A percentile compares a stretch with the other conserved stretches of the same genome.
phyloP scores from a whole-genome alignment of 2,113 vertebrate genomes.

The Petrocephalus microphthalmus region DNA sequence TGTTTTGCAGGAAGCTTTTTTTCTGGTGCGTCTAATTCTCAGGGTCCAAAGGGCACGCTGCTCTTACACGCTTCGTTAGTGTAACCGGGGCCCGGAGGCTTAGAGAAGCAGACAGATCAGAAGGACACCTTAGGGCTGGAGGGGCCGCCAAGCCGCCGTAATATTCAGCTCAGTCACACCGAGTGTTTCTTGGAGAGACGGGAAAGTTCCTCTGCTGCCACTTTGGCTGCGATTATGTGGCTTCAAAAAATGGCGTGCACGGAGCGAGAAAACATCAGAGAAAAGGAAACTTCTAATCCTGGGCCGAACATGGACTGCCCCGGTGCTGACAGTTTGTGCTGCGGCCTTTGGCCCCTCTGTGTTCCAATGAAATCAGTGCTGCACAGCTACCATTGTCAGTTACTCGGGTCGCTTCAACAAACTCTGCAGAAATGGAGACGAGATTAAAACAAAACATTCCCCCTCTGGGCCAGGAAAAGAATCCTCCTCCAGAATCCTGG shows the following conservation, averaged over 20 bases:
- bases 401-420: not conserved
- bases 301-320: not conserved
- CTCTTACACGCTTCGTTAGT: not conserved
- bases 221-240: not conserved
- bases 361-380: not conserved
- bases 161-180: not conserved
- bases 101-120: not conserved
- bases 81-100: not conserved
- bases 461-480: not conserved
- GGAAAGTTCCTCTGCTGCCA: not conserved
- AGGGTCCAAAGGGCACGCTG: not conserved
- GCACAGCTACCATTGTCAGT: not conserved
- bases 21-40: not conserved
- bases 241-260: not conserved
- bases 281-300: not conserved
- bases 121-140: not conserved
- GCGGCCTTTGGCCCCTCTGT: not conserved
- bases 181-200: not conserved
- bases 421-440: not conserved
- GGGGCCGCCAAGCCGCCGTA: not conserved
- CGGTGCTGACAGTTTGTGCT: not conserved
- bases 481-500: not conserved
- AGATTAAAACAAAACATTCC: conserved; percentile 14
- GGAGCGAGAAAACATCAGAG: not conserved
- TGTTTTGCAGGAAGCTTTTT: conserved; percentile 7